Evolutionary conservation across 2,113 vertebrate genomes (phyloP).

Genomic region (Phylloscopus whistleri): DNA sequence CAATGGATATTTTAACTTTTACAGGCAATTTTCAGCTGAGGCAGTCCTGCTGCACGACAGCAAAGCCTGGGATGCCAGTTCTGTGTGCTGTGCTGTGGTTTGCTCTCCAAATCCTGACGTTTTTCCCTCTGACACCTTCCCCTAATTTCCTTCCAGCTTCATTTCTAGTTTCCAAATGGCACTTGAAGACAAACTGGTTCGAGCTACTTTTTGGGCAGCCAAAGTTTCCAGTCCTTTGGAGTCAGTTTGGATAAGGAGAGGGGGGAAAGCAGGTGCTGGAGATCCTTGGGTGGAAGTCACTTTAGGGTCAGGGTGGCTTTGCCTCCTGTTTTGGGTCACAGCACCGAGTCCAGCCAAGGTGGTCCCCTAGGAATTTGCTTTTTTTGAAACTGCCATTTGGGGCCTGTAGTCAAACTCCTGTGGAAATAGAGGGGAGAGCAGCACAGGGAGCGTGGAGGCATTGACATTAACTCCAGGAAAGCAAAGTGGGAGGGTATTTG

Average conservation of each 20-base stretch:
- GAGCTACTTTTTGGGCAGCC: neutral
- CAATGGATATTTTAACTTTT: neutral
- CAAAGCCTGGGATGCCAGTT: neutral
- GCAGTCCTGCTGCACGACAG: neutral
- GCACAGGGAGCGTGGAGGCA: neutral
- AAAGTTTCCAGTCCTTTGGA: neutral
- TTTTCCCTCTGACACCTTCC: neutral
- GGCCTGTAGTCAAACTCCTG: fast-evolving
- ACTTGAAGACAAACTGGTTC: neutral
- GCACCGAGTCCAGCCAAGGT: fast-evolving
- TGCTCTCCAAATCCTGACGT: neutral
- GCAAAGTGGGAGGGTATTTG: neutral
- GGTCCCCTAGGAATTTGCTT: neutral
- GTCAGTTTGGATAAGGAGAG: neutral
- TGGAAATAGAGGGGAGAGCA: neutral
- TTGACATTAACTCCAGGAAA: neutral
- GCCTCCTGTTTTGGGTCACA: neutral
- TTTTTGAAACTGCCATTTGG: neutral
- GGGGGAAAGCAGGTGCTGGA: neutral
- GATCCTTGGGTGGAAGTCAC: neutral
- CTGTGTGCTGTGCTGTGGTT: neutral
- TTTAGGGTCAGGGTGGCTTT: neutral
- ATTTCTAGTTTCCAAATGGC: neutral
- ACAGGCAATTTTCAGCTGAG: neutral
- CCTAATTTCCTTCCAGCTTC: neutral